These are phyloP conservation scores for Rhodinocichla rosea DNA, from an alignment of 2,113 vertebrate species.

Conservation along the genomic window DNA sequence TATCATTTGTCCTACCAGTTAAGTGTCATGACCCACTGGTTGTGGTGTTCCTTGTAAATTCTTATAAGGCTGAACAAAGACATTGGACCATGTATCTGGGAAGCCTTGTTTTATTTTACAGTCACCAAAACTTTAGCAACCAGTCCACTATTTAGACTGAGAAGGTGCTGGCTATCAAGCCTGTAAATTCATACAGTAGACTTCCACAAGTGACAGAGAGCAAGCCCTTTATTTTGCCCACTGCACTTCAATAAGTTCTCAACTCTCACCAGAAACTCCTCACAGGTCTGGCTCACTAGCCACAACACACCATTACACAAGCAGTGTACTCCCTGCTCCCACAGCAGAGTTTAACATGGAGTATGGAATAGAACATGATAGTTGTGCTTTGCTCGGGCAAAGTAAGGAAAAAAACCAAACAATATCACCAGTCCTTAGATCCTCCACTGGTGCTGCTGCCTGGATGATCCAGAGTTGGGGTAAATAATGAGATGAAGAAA, in stretches of 20 bases:
- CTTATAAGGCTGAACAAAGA: background rate
- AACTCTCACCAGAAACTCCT: background rate
- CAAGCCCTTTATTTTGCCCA: background rate
- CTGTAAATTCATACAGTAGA: background rate
- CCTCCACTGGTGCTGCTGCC: background rate
- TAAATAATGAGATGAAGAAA: background rate
- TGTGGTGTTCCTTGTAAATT: background rate
- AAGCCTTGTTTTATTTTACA: background rate
- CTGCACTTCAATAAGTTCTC: background rate
- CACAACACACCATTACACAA: background rate
- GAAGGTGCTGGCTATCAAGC: background rate
- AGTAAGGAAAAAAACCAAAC: background rate
- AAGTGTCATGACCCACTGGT: background rate
- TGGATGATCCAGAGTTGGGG: rapidly evolving
- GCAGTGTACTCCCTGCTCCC: background rate
- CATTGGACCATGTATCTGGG: rapidly evolving
- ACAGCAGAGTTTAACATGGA: background rate
- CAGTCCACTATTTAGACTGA: background rate
- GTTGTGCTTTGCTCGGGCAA: background rate
- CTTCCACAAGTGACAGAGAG: background rate
- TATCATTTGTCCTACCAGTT: background rate
- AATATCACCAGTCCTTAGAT: too few species aligned
- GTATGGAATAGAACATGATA: background rate
- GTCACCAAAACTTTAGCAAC: background rate
- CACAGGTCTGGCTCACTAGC: background rate